Evolutionary conservation across 2,888 invertebrate species (phyloP), one percentile per base, ranked within the genome.

Genomic region (Temnothorax rugatulus): DNA sequence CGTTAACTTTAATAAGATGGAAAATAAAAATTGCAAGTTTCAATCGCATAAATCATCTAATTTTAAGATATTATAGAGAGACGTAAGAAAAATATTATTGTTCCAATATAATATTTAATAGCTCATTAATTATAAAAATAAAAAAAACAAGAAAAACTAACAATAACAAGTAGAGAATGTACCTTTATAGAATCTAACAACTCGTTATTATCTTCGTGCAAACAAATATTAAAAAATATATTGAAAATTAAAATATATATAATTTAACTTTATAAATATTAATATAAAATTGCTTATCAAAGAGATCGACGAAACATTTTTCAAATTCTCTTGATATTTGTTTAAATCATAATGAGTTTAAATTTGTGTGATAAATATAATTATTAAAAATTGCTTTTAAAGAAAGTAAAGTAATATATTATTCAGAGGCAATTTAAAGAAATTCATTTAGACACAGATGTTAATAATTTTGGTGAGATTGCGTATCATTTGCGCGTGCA

Each of bases 301-400:
- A 25, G 18, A 66, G 2, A 54, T 64, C 13, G 2, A 25, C 15
- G 21, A 47, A 64, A 52, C 13, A 52, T n/a, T 50, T 59, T 25
- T 18, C 34, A 8, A 64, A 25, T 38, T 50, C 25, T 64, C 41
- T n/a, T 50, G 5, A 21, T 66, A 38, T 13, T 63, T 38, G 11
- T 63, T 34, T 63, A 34, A 63, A 29, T n/a, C 18, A 64, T n/a
- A 64, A 71, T 21, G 0, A 71, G 9, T 71, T 38, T 25, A 38
- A 71, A 71, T 21, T 54, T 7, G 7, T 29, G 8, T 4, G 7
- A 61, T 75, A 47, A 34, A 34, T 74, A 7, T 8, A n/a, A 1
- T 74, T 41, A 21, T 29, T 41, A 73, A 74, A 57, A 73, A 44
- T 29, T 59, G 59, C 11, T 61, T 47, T 61, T 41, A 4, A 61